Evolutionary conservation across 2,113 vertebrate species (phyloP).

Genomic region (Thamnophis sirtalis): DNA sequence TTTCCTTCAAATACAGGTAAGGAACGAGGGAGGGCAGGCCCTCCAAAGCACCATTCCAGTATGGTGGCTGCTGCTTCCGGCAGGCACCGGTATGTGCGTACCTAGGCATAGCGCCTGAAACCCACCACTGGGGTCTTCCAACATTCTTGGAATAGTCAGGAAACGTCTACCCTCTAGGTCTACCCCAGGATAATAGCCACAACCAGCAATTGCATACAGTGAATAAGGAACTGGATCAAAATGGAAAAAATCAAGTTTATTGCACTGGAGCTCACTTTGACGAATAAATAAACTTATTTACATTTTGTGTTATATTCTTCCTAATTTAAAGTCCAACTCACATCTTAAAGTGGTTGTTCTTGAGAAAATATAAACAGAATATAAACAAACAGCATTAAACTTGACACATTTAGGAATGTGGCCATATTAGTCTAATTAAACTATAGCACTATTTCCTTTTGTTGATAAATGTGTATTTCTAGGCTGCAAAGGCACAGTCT

Average conservation of each 20-base stretch:
- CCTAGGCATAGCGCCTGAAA: too few relatives aligned
- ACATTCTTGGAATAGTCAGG: neutral
- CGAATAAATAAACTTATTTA: neutral
- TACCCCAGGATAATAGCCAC: neutral
- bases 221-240: neutral
- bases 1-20: too few relatives aligned
- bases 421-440: neutral
- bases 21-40: too few relatives aligned
- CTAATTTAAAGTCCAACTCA: neutral
- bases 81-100: too few relatives aligned
- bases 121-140: neutral
- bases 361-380: neutral
- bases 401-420: neutral
- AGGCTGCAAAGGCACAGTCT: neutral
- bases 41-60: too few relatives aligned
- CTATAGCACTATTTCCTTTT: neutral
- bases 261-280: neutral
- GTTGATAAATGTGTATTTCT: neutral
- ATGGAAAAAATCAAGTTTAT: neutral
- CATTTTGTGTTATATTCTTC: neutral
- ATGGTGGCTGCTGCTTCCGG: too few relatives aligned
- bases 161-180: neutral
- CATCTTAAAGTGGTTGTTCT: neutral
- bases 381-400: neutral
- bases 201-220: neutral